These are phyloP conservation scores for Tricholaema leucomelas DNA, from an alignment of 2,113 vertebrate genomes.

Conservation along the genomic window DNA sequence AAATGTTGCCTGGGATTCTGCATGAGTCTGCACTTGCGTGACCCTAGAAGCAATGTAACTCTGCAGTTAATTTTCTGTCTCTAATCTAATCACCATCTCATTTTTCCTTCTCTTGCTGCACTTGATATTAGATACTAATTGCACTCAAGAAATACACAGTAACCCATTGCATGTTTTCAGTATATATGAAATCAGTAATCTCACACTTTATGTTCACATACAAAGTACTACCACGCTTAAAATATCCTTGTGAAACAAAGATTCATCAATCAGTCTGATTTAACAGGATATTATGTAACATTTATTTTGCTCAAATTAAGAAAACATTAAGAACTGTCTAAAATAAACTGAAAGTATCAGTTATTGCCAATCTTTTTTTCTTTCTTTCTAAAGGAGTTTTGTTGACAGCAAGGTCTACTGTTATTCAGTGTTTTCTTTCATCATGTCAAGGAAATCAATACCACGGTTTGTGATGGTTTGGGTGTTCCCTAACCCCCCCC, in stretches of 20 bases:
- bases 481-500: no score
- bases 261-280: background rate
- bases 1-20: background rate
- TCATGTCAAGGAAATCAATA: background rate
- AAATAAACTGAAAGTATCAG: background rate
- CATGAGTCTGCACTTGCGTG: background rate
- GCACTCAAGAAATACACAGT: background rate
- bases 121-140: background rate
- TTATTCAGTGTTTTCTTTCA: background rate
- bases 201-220: background rate
- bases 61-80: background rate
- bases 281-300: background rate
- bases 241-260: background rate
- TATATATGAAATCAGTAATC: background rate
- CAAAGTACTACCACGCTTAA: background rate
- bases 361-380: background rate
- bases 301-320: background rate
- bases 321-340: background rate
- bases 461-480: no score
- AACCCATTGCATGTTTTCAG: background rate
- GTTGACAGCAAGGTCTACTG: background rate
- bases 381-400: background rate
- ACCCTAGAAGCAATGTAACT: background rate
- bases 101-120: background rate
- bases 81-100: background rate